phyloP scores from a whole-genome alignment of 2,888 invertebrate genomes.

The Cataglyphis cursor region DNA sequence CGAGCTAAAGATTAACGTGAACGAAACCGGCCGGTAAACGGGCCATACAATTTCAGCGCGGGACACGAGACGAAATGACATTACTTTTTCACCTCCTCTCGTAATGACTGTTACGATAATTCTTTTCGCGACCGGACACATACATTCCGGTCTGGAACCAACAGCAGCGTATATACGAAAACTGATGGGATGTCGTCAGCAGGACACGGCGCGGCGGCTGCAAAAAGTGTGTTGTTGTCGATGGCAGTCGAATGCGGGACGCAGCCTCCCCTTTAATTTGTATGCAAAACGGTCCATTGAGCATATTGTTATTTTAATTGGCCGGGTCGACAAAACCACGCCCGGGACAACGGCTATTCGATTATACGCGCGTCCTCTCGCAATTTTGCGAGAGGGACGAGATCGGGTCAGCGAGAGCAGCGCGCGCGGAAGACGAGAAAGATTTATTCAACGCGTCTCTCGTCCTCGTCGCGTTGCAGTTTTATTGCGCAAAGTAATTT shows the following conservation, averaged over 20 bases:
- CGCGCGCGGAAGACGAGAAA: slow-evolving; percentile 13
- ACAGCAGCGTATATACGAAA: neutral
- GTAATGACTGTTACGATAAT: neutral
- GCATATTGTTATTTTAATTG: slow-evolving; percentile 80
- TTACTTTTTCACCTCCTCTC: slow-evolving; percentile 12
- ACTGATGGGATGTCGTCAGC: slow-evolving; percentile 22
- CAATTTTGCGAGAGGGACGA: slow-evolving; percentile 56
- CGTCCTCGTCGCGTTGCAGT: slow-evolving; percentile 30
- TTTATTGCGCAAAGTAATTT: slow-evolving; percentile 46
- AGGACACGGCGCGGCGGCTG: slow-evolving; percentile 42
- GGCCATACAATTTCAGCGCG: neutral
- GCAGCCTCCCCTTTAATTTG: slow-evolving; percentile 72
- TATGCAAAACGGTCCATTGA: slow-evolving; percentile 77
- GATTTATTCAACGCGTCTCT: slow-evolving; percentile 66
- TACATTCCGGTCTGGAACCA: neutral
- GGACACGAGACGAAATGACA: neutral
- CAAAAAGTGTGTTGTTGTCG: slow-evolving; percentile 63
- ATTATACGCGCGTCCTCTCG: slow-evolving; percentile 70
- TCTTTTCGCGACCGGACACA: slow-evolving; percentile 2
- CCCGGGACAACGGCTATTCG: slow-evolving; percentile 66
- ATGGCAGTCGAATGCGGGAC: slow-evolving; percentile 54
- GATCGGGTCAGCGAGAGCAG: slow-evolving; percentile 31
- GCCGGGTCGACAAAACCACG: slow-evolving; percentile 55
- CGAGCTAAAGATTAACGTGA: neutral
- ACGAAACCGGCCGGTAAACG: neutral